Conservation (phyloP, 2,888 invertebrate species). For the Dendrolimus houi region DNA sequence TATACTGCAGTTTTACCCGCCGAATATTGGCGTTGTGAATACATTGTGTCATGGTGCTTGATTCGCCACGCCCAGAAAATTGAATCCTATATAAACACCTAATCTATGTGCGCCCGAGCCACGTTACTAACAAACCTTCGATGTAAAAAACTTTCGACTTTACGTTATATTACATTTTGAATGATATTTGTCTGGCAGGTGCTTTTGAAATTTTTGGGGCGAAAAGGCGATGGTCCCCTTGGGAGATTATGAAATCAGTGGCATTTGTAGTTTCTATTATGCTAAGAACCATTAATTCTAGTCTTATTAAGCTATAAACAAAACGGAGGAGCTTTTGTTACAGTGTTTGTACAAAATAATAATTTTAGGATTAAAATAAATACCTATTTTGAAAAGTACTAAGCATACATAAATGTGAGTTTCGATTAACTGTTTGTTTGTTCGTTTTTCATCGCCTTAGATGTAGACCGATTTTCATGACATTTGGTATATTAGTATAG, state of each 20-base stretch:
- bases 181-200: slow-evolving; percentile 22
- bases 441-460: no score
- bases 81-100: slow-evolving; percentile 69
- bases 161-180: slow-evolving; percentile 19
- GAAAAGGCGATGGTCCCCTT: slow-evolving; percentile 70
- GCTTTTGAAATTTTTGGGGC: slow-evolving; percentile 51
- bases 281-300: slow-evolving; percentile 74
- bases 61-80: slow-evolving; percentile 76
- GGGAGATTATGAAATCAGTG: slow-evolving; percentile 80
- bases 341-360: not conserved
- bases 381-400: no score
- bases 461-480: no score
- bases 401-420: no score
- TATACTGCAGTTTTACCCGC: slow-evolving; percentile 64
- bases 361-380: no score
- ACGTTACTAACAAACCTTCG: slow-evolving; percentile 30
- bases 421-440: no score
- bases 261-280: slow-evolving; percentile 81
- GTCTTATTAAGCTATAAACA: slow-evolving; percentile 72
- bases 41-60: slow-evolving; percentile 73
- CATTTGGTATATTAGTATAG: no score
- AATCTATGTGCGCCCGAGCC: slow-evolving; percentile 40
- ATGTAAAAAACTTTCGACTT: slow-evolving; percentile 19
- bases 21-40: slow-evolving; percentile 71
- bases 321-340: slow-evolving; percentile 51